Evolutionary conservation across 2,113 vertebrate genomes (phyloP).

Genomic region (Pedetes capensis): DNA sequence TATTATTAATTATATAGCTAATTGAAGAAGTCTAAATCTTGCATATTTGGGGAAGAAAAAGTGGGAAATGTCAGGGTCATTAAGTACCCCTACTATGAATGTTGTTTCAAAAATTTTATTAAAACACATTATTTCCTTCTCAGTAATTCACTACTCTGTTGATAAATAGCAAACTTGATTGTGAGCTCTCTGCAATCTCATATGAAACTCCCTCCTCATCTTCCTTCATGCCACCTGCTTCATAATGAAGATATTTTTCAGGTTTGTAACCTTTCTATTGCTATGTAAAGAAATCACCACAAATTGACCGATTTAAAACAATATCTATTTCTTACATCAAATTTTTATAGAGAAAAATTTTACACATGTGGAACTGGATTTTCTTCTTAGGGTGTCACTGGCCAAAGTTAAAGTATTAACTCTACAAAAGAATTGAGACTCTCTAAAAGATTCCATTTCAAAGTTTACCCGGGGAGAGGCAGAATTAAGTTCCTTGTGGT

Average conservation of each 20-base stretch:
- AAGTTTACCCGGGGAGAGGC: background rate
- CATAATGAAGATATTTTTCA: background rate
- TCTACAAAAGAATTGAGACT: too few relatives aligned
- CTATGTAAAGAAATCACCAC: background rate
- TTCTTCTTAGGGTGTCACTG: background rate
- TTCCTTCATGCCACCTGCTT: background rate
- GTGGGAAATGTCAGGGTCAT: background rate
- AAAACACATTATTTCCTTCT: background rate
- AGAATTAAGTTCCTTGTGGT: background rate
- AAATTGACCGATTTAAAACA: background rate
- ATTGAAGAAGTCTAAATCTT: background rate
- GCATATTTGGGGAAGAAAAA: background rate
- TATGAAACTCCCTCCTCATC: background rate
- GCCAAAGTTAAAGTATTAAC: background rate
- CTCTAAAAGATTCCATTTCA: background rate
- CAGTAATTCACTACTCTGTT: background rate
- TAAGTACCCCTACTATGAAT: background rate
- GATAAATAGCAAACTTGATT: background rate
- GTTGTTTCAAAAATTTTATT: background rate
- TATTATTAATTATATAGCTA: background rate
- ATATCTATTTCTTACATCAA: background rate
- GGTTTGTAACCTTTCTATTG: background rate
- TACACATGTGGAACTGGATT: background rate
- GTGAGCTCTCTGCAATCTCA: background rate
- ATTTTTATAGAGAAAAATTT: background rate